These are phyloP conservation scores for Lagocephalus sceleratus DNA, from an alignment of 2,797 vertebrate genomes.

Conservation along the genomic window DNA sequence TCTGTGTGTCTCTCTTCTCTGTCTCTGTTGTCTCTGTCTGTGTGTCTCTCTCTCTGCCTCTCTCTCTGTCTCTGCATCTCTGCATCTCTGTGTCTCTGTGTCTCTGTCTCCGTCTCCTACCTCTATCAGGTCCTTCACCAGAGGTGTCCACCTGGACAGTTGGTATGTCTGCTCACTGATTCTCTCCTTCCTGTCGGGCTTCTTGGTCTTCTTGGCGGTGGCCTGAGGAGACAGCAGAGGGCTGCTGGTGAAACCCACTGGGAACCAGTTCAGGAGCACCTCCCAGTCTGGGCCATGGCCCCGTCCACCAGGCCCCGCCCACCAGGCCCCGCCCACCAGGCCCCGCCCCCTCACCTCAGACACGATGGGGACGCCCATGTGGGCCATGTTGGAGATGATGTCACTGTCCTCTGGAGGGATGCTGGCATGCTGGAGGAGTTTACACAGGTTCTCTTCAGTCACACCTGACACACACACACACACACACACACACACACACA, in stretches of 20 bases:
- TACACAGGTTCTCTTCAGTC: constrained; percentile 96
- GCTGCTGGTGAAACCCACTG: background rate
- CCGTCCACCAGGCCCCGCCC: too few relatives aligned
- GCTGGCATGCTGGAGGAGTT: constrained; percentile 95
- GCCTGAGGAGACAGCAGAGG: constrained; percentile 34
- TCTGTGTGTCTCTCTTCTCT: too few relatives aligned
- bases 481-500: constrained; percentile 32
- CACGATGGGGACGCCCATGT: constrained; percentile 90
- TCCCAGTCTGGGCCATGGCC: too few relatives aligned
- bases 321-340: too few relatives aligned
- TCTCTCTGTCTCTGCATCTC: too few relatives aligned
- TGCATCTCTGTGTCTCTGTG: too few relatives aligned
- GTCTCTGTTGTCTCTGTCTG: too few relatives aligned
- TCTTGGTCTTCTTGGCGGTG: constrained; percentile 82
- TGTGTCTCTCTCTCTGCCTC: too few relatives aligned
- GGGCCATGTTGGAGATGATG: constrained; percentile 98
- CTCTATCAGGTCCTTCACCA: constrained; percentile 96
- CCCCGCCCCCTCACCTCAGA: constrained; percentile 93
- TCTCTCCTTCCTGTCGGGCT: constrained; percentile 91
- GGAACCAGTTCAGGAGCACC: background rate
- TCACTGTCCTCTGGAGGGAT: constrained; percentile 97
- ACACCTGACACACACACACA: constrained; percentile 78
- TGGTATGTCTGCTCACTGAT: constrained; percentile 98
- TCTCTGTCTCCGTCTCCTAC: too few relatives aligned
- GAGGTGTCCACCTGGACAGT: constrained; percentile 94